Evolutionary conservation across 2,888 invertebrate genomes (phyloP).

Genomic region (Cosmia trapezina): DNA sequence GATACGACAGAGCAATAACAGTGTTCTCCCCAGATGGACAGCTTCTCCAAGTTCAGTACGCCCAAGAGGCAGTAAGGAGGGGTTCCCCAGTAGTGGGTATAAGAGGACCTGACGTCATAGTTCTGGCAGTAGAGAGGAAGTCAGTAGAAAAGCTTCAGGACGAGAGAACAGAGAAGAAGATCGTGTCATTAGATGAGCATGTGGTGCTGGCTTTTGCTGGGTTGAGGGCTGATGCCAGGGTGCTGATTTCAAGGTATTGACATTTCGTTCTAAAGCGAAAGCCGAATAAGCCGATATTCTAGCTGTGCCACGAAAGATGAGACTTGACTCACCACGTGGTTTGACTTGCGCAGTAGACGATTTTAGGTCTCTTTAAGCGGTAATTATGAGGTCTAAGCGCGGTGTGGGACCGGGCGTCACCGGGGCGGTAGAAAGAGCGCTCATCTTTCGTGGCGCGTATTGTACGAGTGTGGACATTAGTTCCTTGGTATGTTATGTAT

Average conservation of each 20-base stretch:
- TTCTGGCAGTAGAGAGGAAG: constrained; percentile 98
- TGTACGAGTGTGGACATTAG: too few species aligned
- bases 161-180: constrained; percentile 98
- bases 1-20: constrained; percentile 99
- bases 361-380: too few species aligned
- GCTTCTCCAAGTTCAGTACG: constrained; percentile 98
- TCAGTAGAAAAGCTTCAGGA: constrained; percentile 98
- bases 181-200: constrained; percentile 98
- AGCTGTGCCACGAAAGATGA: too few species aligned
- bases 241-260: constrained; percentile 93
- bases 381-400: too few species aligned
- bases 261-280: too few species aligned
- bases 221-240: constrained; percentile 98
- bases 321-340: too few species aligned
- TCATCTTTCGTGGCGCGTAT: too few species aligned
- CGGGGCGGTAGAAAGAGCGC: too few species aligned
- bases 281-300: too few species aligned
- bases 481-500: too few species aligned
- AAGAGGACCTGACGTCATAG: constrained; percentile 96
- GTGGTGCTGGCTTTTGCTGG: constrained; percentile 99
- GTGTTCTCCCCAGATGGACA: constrained; percentile 99
- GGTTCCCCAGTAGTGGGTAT: constrained; percentile 96
- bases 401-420: too few species aligned
- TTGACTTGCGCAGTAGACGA: too few species aligned
- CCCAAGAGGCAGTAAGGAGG: constrained; percentile 99